phyloP scores from a whole-genome alignment of 2,888 invertebrate genomes.

The Xanthia togata region DNA sequence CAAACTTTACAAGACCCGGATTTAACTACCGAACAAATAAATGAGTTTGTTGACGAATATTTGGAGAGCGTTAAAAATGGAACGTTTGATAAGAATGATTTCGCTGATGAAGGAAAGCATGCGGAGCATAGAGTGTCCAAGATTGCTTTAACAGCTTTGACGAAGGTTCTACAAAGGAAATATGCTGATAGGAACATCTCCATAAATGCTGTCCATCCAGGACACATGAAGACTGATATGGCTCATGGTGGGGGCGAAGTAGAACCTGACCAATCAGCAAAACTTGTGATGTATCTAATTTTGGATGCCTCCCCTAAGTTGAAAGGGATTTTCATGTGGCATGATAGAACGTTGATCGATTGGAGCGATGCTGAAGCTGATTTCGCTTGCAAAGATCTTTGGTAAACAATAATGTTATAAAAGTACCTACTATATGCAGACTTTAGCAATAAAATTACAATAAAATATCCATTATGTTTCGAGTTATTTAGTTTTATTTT shows the following conservation, averaged over 20 bases:
- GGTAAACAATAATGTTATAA: conserved; percentile 58
- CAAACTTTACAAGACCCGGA: conserved; percentile 75
- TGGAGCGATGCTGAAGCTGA: conserved; percentile 89
- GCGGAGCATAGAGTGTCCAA: conserved; percentile 86
- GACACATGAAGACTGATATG: conserved; percentile 83
- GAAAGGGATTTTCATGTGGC: conserved; percentile 92
- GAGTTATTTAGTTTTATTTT: conserved; percentile 23
- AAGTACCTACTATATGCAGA: too few species aligned
- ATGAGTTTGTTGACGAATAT: conserved; percentile 83
- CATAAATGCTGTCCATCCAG: conserved; percentile 85
- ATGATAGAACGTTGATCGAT: conserved; percentile 90
- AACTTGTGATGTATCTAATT: conserved; percentile 91
- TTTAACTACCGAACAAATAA: conserved; percentile 80
- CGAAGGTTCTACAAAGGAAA: conserved; percentile 82
- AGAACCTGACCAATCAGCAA: conserved; percentile 91
- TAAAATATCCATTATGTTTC: not conserved
- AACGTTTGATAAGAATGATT: conserved; percentile 83
- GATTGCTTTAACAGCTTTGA: conserved; percentile 83
- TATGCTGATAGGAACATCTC: conserved; percentile 80
- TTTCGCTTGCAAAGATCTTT: conserved; percentile 78
- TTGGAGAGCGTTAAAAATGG: conserved; percentile 83
- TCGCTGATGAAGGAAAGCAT: conserved; percentile 85
- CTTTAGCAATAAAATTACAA: not conserved
- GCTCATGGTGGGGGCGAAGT: conserved; percentile 89
- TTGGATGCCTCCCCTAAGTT: conserved; percentile 91